phyloP scores from a whole-genome alignment of 2,113 vertebrate genomes.

The Tinamus guttatus region DNA sequence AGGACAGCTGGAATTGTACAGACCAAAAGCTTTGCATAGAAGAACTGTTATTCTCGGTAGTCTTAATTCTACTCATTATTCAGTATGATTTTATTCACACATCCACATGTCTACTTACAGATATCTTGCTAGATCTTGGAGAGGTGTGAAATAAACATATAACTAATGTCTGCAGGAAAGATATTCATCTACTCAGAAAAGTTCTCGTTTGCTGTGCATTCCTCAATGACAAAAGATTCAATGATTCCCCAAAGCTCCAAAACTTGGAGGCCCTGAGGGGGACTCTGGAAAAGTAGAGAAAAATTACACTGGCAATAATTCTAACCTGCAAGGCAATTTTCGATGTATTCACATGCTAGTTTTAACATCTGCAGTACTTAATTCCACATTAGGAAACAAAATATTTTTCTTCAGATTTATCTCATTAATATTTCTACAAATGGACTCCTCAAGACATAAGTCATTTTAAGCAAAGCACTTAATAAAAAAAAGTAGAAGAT shows the following conservation, averaged over 20 bases:
- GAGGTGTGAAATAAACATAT: slow-evolving; percentile 28
- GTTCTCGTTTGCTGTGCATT: not conserved
- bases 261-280: not conserved
- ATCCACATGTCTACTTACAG: slow-evolving; percentile 23
- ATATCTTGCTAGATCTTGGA: not conserved
- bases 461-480: not conserved
- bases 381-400: not conserved
- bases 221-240: slow-evolving; percentile 34
- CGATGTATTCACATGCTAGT: not conserved
- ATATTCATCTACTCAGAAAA: slow-evolving; percentile 31
- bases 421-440: not conserved
- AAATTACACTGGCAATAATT: not conserved
- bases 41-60: slow-evolving; percentile 15
- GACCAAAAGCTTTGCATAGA: not conserved
- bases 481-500: not conserved
- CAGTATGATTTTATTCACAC: slow-evolving; percentile 10
- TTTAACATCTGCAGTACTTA: not conserved
- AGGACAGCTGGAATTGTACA: not conserved
- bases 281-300: not conserved
- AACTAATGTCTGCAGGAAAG: slow-evolving; percentile 38
- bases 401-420: not conserved
- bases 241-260: slow-evolving; percentile 28
- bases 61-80: slow-evolving; percentile 26
- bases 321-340: not conserved
- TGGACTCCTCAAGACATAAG: not conserved